Conservation (phyloP, 2,113 vertebrate genomes). For the Hydropotes inermis region DNA sequence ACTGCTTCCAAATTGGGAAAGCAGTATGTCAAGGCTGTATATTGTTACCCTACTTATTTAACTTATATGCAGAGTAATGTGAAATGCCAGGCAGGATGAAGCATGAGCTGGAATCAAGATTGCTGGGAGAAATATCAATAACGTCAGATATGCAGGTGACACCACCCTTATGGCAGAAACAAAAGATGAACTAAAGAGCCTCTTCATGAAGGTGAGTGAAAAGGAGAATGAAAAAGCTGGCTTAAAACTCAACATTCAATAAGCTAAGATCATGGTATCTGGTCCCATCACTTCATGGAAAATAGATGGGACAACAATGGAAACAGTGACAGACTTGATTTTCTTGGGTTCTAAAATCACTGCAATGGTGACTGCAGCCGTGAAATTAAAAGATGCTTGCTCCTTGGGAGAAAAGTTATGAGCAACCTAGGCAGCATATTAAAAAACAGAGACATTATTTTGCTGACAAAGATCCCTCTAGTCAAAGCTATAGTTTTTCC, state of each 20-base stretch:
- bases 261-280: neutral
- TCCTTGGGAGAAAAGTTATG: neutral
- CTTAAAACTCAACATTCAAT: neutral
- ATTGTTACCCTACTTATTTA: neutral
- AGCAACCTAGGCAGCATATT: neutral
- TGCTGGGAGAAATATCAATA: rapidly evolving
- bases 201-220: neutral
- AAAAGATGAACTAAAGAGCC: neutral
- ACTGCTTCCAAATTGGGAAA: neutral
- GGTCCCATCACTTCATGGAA: neutral
- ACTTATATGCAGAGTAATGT: neutral
- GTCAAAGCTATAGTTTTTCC: neutral
- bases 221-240: neutral
- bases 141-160: neutral
- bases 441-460: neutral
- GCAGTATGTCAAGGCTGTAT: neutral
- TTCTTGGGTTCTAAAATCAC: neutral
- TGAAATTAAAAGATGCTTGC: neutral
- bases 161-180: neutral
- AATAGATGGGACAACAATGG: neutral
- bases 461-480: neutral
- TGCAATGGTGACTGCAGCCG: neutral
- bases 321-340: neutral
- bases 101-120: neutral
- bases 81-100: neutral